Percentiles rank a stretch among this genome's conserved stretches.
Evolutionary conservation across 2,113 vertebrate genomes (phyloP).

Genomic region (Tinamus guttatus): DNA sequence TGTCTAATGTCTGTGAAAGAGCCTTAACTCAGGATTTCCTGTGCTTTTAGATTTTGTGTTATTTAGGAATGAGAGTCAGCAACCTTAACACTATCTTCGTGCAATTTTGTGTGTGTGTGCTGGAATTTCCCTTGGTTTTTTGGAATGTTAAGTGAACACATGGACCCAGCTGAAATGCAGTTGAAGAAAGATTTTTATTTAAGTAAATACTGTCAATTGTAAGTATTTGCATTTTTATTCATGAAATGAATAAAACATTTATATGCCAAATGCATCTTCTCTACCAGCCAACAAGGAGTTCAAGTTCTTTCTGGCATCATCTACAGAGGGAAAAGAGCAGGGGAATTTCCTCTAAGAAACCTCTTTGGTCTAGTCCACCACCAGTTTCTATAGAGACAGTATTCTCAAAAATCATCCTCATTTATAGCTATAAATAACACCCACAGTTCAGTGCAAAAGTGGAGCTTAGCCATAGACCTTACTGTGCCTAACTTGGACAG

Average conservation of each 20-base stretch:
- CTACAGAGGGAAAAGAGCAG: background rate
- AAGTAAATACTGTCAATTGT: background rate
- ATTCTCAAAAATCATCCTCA: constrained; percentile 47
- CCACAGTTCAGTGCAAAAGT: background rate
- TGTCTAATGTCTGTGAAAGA: constrained; percentile 62
- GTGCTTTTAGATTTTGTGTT: constrained; percentile 57
- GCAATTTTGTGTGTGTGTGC: background rate
- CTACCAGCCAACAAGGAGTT: background rate
- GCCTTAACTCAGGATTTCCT: constrained; percentile 66
- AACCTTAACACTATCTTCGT: constrained; percentile 40
- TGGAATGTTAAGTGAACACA: constrained; percentile 20
- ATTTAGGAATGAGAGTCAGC: constrained; percentile 38
- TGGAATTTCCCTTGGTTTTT: constrained; percentile 43
- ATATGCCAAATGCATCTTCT: background rate
- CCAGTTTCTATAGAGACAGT: constrained; percentile 68
- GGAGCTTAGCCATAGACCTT: background rate
- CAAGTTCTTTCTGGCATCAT: constrained; percentile 22
- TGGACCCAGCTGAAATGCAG: background rate
- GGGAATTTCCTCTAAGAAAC: constrained; percentile 30
- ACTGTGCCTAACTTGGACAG: background rate
- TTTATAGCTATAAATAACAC: constrained; percentile 58
- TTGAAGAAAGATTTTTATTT: background rate
- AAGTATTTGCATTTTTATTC: constrained; percentile 12
- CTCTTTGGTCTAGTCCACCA: constrained; percentile 34
- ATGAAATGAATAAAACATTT: background rate